Evolutionary conservation across 2,888 invertebrate genomes (phyloP).

Genomic region (Ommatoiulus sabulosus): DNA sequence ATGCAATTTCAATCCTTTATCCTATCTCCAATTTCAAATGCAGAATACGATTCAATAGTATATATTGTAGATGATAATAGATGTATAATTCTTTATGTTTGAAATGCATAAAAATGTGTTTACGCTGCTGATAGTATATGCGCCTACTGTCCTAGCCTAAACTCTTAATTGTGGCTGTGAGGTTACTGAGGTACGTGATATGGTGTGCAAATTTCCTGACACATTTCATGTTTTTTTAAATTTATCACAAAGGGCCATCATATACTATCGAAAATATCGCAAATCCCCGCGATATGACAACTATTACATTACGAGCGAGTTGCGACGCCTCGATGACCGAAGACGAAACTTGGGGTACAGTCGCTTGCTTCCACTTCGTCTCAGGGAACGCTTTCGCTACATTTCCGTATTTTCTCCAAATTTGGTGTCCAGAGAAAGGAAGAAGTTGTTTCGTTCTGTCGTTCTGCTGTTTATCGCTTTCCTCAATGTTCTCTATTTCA

Average conservation of each 20-base stretch:
- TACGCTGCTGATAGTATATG: no score
- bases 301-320: conserved; percentile 52
- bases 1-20: no score
- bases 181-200: no score
- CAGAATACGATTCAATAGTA: no score
- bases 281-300: conserved; percentile 54
- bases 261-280: conserved; percentile 54
- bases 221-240: not conserved
- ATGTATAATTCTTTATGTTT: no score
- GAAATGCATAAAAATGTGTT: no score
- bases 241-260: conserved; percentile 35
- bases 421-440: conserved; percentile 42
- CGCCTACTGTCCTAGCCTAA: no score
- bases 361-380: conserved; percentile 44
- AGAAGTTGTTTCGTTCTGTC: not conserved
- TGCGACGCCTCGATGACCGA: conserved; percentile 44
- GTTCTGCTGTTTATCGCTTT: not conserved
- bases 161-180: no score
- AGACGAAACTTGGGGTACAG: conserved; percentile 21
- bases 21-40: no score
- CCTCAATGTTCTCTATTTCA: conserved; percentile 47
- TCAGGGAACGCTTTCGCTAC: conserved; percentile 2
- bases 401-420: conserved; percentile 47
- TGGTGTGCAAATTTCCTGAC: no score
- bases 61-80: no score